These are phyloP conservation scores for Spatula clypeata DNA, from an alignment of 2,797 vertebrate genomes.

Conservation along the genomic window DNA sequence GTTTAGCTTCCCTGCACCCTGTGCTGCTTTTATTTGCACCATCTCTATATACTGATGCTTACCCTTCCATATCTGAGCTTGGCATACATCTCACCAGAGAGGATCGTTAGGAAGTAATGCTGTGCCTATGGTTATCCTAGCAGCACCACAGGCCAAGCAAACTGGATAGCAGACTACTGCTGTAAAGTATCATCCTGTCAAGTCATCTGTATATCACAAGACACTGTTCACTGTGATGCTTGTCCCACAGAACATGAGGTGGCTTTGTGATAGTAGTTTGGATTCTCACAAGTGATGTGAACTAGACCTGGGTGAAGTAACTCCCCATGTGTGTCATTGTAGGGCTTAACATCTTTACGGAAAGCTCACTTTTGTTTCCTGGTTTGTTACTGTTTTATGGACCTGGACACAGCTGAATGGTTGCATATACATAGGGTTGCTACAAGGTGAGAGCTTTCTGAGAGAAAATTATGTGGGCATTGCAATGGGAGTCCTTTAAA, in stretches of 20 bases:
- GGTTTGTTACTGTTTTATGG: not conserved
- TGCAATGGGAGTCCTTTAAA: not conserved
- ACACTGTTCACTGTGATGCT: not conserved
- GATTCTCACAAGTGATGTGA: not conserved
- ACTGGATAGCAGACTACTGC: fast-evolving
- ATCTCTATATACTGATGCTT: not conserved
- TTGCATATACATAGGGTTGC: not conserved
- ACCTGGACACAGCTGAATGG: not conserved
- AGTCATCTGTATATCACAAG: not conserved
- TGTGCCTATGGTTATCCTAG: not conserved
- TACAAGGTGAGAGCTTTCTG: not conserved
- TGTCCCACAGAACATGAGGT: fast-evolving
- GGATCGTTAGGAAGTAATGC: not conserved
- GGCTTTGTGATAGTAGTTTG: not conserved
- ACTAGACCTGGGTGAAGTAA: not conserved
- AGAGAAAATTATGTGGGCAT: not conserved
- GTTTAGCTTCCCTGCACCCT: not conserved
- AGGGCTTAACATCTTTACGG: not conserved
- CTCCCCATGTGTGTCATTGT: not conserved
- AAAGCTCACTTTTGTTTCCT: not conserved
- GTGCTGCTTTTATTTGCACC: fast-evolving
- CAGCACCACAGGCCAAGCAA: not conserved
- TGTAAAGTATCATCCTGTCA: not conserved
- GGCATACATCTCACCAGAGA: fast-evolving
- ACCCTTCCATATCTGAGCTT: not conserved